A percentile compares a stretch with the other conserved stretches of the same genome.
These are phyloP conservation scores for Machimus atricapillus DNA, from an alignment of 2,888 invertebrate genomes.

Conservation along the genomic window DNA sequence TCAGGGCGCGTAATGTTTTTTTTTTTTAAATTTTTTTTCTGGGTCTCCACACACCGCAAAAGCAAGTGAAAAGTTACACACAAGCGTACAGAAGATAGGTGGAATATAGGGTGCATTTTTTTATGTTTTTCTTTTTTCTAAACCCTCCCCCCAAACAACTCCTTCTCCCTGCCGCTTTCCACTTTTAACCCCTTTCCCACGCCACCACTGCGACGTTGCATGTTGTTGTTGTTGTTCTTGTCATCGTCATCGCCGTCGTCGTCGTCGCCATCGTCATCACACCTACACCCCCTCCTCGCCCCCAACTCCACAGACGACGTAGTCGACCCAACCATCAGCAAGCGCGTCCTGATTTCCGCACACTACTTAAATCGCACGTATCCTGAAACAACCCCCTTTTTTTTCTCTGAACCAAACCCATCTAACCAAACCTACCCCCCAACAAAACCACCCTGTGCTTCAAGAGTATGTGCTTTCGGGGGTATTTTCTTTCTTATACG, in stretches of 20 bases:
- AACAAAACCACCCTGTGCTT: background rate
- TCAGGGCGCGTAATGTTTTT: background rate
- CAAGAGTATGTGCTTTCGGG: background rate
- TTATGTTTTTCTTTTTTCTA: background rate
- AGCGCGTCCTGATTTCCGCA: background rate
- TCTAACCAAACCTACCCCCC: background rate
- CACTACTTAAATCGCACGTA: conserved; percentile 2
- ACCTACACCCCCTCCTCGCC: background rate
- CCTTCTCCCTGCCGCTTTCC: too few relatives aligned
- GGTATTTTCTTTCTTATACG: background rate
- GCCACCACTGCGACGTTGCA: background rate
- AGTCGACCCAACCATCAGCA: background rate
- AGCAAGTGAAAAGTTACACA: background rate
- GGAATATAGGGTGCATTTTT: background rate
- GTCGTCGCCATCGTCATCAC: background rate
- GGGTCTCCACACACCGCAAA: background rate
- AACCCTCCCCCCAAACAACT: background rate
- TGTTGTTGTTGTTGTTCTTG: background rate
- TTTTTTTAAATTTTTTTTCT: background rate
- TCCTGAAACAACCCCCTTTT: background rate
- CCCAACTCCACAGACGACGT: too few relatives aligned
- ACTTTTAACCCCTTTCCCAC: background rate
- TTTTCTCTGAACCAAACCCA: background rate
- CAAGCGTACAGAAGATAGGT: background rate
- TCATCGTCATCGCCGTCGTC: background rate